These are phyloP conservation scores for Apostichopus parvimensis DNA, from an alignment of 35 echinoderm and acorn worm species.

Conservation along the genomic window DNA sequence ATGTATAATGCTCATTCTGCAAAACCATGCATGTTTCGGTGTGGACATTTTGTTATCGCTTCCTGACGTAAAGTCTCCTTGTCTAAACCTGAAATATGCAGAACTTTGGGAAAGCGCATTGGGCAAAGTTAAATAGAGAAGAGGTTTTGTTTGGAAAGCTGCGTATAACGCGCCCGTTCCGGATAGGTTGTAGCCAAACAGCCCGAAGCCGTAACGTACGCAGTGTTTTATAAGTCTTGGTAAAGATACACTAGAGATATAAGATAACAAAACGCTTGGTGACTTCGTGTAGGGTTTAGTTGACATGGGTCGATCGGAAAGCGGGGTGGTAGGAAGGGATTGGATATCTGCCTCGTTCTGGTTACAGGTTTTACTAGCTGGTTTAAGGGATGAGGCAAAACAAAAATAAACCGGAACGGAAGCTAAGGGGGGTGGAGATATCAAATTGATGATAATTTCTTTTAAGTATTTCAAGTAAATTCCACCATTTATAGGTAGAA, in stretches of 20 bases:
- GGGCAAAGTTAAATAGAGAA: constrained; percentile 39
- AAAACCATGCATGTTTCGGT: no score
- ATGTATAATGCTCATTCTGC: no score
- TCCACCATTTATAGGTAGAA: neutral
- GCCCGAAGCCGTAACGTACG: constrained; percentile 29
- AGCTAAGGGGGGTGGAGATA: neutral
- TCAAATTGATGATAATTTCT: neutral
- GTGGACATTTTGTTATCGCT: neutral
- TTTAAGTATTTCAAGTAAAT: neutral
- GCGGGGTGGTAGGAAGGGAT: constrained; percentile 27
- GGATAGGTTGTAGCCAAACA: constrained; percentile 38
- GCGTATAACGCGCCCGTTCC: constrained; percentile 14
- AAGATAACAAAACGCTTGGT: constrained; percentile 13
- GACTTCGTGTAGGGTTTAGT: constrained; percentile 36
- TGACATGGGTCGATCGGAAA: constrained; percentile 22
- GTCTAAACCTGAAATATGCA: neutral
- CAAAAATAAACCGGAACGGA: neutral
- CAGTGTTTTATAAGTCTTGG: neutral
- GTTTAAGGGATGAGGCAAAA: constrained; percentile 10
- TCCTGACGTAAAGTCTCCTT: neutral
- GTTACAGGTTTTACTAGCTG: neutral
- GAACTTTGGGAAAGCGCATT: constrained; percentile 24
- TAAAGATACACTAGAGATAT: neutral
- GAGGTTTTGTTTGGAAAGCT: constrained; percentile 40
- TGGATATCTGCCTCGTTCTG: constrained; percentile 7